Evolutionary conservation across 2,888 invertebrate genomes (phyloP), one percentile per base, ranked within the genome.

Genomic region (Euplexia lucipara): DNA sequence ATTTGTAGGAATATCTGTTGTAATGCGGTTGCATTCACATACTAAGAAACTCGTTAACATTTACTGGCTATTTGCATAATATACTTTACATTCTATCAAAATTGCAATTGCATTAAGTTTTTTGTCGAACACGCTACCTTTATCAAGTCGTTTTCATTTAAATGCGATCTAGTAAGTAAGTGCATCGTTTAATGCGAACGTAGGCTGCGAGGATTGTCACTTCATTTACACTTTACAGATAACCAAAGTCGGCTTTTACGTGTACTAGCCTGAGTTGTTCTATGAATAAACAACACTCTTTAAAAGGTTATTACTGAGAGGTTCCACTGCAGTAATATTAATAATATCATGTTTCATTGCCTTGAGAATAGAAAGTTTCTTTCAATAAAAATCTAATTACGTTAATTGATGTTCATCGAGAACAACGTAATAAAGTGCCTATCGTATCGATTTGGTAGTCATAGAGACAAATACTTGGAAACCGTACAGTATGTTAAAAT

Each of bases 221-320:
- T 90, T 91, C 83, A 90, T 89, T 85, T 85, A 82, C 73, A 79
- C 74, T 84, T 82, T 87, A 84, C 75, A 90, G 91, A 92, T 92
- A 91, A 83, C 74, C 64, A 60, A 84, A 84, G 82, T 70, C 75
- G 67, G 71, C 69, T 82, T 79, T 77, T 78, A 81, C 56, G 53
- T 51, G 60, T n/a, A 77, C 63, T 69, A 51, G 68, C 76, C 44
- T 35, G 26, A 72, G 75, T 79, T 78, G 82, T 77, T 72, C 66
- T 71, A 75, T 83, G 78, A 73, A 82, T 82, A 84, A 83, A 83
- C 80, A 78, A 78, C 74, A 62, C 68, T 66, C 61, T 76, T n/a
- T 74, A 75, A 64, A 34, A 61, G 44, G 37, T 57, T 54, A 49
- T 61, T 52, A 59, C 67, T 45, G 35, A 56, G 51, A 59, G 32